Conservation (phyloP, 2,888 invertebrate genomes). For the Eulithis prunata region DNA sequence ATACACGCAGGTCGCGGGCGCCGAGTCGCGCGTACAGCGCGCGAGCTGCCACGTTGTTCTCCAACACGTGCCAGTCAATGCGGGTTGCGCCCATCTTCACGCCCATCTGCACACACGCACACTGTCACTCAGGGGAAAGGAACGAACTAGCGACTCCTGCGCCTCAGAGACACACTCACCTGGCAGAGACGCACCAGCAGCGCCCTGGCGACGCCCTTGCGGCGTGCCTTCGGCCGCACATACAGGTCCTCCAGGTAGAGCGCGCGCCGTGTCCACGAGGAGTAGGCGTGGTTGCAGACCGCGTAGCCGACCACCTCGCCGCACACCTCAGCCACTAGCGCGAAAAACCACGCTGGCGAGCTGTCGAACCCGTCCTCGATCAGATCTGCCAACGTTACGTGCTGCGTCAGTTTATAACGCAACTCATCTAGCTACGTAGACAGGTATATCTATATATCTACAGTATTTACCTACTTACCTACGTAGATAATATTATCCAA, state of each 20-base stretch:
- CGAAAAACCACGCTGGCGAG: slow-evolving; percentile 85
- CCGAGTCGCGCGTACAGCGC: slow-evolving; percentile 90
- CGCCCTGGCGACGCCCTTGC: slow-evolving; percentile 86
- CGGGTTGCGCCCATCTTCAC: slow-evolving; percentile 81
- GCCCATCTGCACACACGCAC: slow-evolving; percentile 47
- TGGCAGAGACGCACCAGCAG: slow-evolving; percentile 59
- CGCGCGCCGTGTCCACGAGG: slow-evolving; percentile 93
- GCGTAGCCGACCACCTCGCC: slow-evolving; percentile 88
- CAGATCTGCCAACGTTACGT: slow-evolving; percentile 65
- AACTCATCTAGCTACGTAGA: too few relatives aligned
- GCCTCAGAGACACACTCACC: slow-evolving; percentile 7
- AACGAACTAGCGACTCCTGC: too few relatives aligned
- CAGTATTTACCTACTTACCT: too few relatives aligned
- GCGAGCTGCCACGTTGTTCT: slow-evolving; percentile 89
- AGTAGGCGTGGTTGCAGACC: slow-evolving; percentile 92
- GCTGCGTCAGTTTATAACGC: too few relatives aligned
- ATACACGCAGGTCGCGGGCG: slow-evolving; percentile 74
- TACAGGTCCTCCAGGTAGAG: slow-evolving; percentile 94
- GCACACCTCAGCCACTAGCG: slow-evolving; percentile 85
- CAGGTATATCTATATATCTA: too few relatives aligned
- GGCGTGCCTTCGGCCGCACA: slow-evolving; percentile 86
- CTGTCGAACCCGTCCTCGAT: slow-evolving; percentile 88
- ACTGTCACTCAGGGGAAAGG: too few relatives aligned
- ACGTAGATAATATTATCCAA: too few relatives aligned
- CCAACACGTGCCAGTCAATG: slow-evolving; percentile 91